Evolutionary conservation across 2,113 vertebrate genomes (phyloP), one percentile per base, ranked within the genome.

Genomic region (Lepisosteus oculatus): DNA sequence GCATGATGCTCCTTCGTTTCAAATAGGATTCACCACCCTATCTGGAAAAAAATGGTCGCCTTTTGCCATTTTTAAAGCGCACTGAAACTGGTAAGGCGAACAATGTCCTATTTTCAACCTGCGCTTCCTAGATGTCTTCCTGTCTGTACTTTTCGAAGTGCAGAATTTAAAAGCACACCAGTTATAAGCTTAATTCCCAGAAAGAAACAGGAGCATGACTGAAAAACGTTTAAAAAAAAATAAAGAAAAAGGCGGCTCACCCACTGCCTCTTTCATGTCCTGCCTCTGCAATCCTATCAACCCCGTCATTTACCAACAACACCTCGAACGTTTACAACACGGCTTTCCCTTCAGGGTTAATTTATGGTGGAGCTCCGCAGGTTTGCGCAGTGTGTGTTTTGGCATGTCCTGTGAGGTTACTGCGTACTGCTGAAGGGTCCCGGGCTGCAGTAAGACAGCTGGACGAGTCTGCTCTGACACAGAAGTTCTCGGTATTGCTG

Each of bases 361-460:
- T 90, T 87, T 91, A 87, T 83, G 71, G 78, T 12, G 64, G 65
- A 74, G 65, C 77, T 84, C 65, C 76, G 74, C 77, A 78, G 75
- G 67, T 80, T 84, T 75, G 78, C 43, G 66, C 73, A 79, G 79
- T 68, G 59, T 74, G 29, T 29, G 29, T 62, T 69, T 70, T 55
- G 15, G 47, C 73, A 84, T 79, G 83, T 84, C 86, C 83, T 85
- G 85, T 56, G 8, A 79, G 43, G 84, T 72, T 82, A 84, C 86
- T 87, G 80, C 66, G 78, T 61, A 77, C 80, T 61, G 61, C 70
- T 17, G 15, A 73, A 76, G 73, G 80, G 70, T 69, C 63, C 0
- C 47, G 77, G 2, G 15, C 77, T 79, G 81, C 74, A 71, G 79
- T 80, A 76, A 77, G 7, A 79, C 66, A 55, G 75, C 43, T 80